phyloP scores from a whole-genome alignment of 2,888 invertebrate genomes.

The Lottia gigantea region DNA sequence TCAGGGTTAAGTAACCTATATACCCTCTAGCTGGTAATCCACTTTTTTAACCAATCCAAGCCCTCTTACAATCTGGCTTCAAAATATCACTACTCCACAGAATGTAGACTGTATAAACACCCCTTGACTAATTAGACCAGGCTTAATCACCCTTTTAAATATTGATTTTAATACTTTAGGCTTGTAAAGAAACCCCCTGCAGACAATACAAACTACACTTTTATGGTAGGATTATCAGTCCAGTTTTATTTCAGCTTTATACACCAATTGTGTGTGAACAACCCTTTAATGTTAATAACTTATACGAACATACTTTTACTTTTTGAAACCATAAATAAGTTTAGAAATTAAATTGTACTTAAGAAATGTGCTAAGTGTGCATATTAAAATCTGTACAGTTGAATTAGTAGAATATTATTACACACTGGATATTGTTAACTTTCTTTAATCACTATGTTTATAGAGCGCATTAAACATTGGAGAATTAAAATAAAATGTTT shows the following conservation, averaged over 20 bases:
- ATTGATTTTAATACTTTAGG: not conserved
- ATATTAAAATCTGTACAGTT: too few relatives aligned
- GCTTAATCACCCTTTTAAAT: slow-evolving; percentile 3
- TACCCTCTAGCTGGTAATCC: not conserved
- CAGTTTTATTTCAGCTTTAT: slow-evolving; percentile 4
- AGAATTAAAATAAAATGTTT: too few relatives aligned
- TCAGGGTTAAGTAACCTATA: not conserved
- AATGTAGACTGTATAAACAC: not conserved
- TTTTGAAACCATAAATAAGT: too few relatives aligned
- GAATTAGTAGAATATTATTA: too few relatives aligned
- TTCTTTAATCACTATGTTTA: too few relatives aligned
- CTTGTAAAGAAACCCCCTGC: not conserved
- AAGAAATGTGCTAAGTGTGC: too few relatives aligned
- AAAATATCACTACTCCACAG: not conserved
- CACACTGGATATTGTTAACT: too few relatives aligned
- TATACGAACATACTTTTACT: too few relatives aligned
- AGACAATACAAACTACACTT: not conserved
- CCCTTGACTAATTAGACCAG: not conserved
- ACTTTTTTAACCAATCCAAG: not conserved
- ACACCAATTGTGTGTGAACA: slow-evolving; percentile 4
- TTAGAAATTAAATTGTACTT: too few relatives aligned
- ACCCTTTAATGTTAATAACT: not conserved
- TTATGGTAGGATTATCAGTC: not conserved
- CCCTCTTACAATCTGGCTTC: not conserved
- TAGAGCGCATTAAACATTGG: too few relatives aligned